These are phyloP conservation scores for Anabacerthia variegaticeps DNA, from an alignment of 2,797 vertebrate species.

Conservation along the genomic window DNA sequence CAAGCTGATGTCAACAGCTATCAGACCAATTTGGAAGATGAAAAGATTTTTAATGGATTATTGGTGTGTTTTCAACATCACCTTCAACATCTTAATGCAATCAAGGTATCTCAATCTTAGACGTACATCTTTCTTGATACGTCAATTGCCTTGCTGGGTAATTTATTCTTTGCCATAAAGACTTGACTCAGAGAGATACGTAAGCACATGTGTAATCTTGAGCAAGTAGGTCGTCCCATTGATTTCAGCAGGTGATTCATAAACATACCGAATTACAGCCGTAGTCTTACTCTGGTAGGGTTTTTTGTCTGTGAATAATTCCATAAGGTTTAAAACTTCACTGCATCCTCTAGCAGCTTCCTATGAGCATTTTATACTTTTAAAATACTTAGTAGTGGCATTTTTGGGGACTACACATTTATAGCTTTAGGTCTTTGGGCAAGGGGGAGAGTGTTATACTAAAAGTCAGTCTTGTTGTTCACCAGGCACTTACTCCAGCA, in stretches of 20 bases:
- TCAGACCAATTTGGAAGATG: not conserved
- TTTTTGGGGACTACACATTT: not conserved
- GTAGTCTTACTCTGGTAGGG: not conserved
- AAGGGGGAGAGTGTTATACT: not conserved
- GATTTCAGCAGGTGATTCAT: constrained; percentile 22
- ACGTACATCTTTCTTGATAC: not conserved
- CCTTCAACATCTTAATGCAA: not conserved
- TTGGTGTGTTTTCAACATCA: not conserved
- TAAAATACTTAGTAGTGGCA: not conserved
- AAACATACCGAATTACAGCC: not conserved
- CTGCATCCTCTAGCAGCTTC: not conserved
- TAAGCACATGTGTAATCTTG: not conserved
- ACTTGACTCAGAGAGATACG: constrained; percentile 27
- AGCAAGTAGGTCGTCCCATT: not conserved
- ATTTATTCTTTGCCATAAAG: not conserved
- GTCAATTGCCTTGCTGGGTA: not conserved
- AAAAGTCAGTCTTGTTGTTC: not conserved
- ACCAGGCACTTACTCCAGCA: not conserved
- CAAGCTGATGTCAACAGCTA: not conserved
- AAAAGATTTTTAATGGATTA: not conserved
- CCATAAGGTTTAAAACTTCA: not conserved
- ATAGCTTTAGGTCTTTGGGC: not conserved
- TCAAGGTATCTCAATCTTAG: not conserved
- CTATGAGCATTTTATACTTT: not conserved
- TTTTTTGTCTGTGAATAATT: not conserved